phyloP scores from a whole-genome alignment of 2,113 vertebrate genomes.

The Barnardius zonarius region DNA sequence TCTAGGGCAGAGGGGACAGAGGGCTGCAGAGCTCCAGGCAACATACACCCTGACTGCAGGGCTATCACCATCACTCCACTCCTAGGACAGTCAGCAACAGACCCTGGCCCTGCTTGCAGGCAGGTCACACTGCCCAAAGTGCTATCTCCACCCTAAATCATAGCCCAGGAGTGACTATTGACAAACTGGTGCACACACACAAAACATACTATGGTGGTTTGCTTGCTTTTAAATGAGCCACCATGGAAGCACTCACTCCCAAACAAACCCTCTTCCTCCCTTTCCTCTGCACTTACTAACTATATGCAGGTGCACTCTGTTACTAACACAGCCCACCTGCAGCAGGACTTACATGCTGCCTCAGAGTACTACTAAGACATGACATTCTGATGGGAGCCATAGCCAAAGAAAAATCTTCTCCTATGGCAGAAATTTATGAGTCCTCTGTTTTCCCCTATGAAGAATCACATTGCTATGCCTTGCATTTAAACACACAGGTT shows the following conservation, averaged over 20 bases:
- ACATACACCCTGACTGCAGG: neutral
- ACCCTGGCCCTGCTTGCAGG: neutral
- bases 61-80: neutral
- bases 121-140: neutral
- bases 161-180: fast-evolving
- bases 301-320: neutral
- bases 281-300: neutral
- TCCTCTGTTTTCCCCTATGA: neutral
- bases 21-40: neutral
- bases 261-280: fast-evolving
- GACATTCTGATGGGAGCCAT: neutral
- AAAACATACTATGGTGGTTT: fast-evolving
- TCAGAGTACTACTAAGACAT: neutral
- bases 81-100: neutral
- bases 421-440: neutral
- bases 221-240: neutral
- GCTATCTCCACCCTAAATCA: neutral
- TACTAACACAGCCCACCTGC: neutral
- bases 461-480: neutral
- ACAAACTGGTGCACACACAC: fast-evolving
- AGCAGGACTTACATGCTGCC: neutral
- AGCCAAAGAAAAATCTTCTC: neutral
- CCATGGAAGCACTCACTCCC: fast-evolving
- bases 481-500: neutral
- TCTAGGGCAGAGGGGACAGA: neutral